A percentile compares a stretch with the other conserved stretches of the same genome.
These are phyloP conservation scores for Hartigia nigra DNA, from an alignment of 2,888 invertebrate genomes.

Conservation along the genomic window DNA sequence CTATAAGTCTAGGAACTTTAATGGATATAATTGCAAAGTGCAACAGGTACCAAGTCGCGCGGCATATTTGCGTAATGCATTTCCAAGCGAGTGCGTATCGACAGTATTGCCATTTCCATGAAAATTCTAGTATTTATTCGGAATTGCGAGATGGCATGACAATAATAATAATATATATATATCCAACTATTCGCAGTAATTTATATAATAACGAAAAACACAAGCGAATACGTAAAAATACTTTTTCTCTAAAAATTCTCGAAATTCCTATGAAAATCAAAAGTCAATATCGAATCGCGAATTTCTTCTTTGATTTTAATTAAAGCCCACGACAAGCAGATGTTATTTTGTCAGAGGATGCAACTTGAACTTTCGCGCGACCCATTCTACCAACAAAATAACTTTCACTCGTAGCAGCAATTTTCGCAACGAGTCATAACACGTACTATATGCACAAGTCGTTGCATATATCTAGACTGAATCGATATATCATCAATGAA, in stretches of 20 bases:
- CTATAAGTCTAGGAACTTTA: background rate
- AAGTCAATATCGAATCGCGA: background rate
- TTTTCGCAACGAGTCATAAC: background rate
- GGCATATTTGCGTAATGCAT: conserved; percentile 1
- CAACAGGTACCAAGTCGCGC: background rate
- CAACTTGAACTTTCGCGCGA: background rate
- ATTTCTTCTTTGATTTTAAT: background rate
- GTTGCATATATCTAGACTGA: background rate
- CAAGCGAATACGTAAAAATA: background rate
- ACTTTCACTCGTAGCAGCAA: background rate
- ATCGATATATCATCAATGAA: background rate
- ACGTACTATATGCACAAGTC: background rate
- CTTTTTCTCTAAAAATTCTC: background rate
- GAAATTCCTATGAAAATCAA: background rate
- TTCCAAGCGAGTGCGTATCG: background rate
- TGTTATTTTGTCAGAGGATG: background rate
- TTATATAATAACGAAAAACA: background rate
- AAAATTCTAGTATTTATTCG: background rate
- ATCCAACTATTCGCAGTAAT: background rate
- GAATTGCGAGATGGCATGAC: background rate
- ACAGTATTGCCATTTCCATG: background rate
- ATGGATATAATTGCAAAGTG: background rate
- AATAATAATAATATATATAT: background rate
- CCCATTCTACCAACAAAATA: background rate
- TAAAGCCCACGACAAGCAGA: background rate